A percentile compares a stretch with the other conserved stretches of the same genome.
phyloP scores from a whole-genome alignment of 2,888 invertebrate genomes.

The Sylvicola cinctus region DNA sequence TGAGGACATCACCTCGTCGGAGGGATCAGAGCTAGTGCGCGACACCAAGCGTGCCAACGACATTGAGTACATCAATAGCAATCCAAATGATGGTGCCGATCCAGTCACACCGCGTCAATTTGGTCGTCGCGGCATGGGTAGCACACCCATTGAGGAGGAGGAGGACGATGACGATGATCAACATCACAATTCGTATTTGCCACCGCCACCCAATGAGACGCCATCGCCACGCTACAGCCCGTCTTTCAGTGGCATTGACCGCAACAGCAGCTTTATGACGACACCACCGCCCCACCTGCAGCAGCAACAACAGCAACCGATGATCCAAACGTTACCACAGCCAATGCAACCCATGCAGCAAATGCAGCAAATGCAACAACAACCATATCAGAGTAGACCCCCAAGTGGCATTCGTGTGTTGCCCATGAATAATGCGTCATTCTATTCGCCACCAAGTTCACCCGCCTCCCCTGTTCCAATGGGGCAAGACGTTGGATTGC shows the following conservation, averaged over 20 bases:
- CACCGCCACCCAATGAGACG: conserved; percentile 16
- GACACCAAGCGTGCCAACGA: conserved; percentile 40
- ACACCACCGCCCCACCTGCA: background rate
- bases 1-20: conserved; percentile 37
- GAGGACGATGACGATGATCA: conserved; percentile 6
- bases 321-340: background rate
- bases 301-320: conserved; percentile 4
- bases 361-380: conserved; percentile 6
- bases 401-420: conserved; percentile 22
- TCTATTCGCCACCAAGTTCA: conserved; percentile 2
- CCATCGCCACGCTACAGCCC: conserved; percentile 19
- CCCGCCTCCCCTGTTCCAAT: conserved; percentile 11
- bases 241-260: conserved; percentile 22
- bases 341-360: background rate
- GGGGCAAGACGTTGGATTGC: conserved; percentile 22
- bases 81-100: background rate
- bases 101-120: conserved; percentile 18
- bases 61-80: conserved; percentile 30
- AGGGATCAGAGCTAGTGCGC: conserved; percentile 34
- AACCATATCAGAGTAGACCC: conserved; percentile 2
- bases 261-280: conserved; percentile 14
- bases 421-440: conserved; percentile 9
- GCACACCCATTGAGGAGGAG: conserved; percentile 13
- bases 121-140: conserved; percentile 31
- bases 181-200: conserved; percentile 13